Conservation (phyloP, 2,797 vertebrate genomes). For the Pipistrellus kuhlii region DNA sequence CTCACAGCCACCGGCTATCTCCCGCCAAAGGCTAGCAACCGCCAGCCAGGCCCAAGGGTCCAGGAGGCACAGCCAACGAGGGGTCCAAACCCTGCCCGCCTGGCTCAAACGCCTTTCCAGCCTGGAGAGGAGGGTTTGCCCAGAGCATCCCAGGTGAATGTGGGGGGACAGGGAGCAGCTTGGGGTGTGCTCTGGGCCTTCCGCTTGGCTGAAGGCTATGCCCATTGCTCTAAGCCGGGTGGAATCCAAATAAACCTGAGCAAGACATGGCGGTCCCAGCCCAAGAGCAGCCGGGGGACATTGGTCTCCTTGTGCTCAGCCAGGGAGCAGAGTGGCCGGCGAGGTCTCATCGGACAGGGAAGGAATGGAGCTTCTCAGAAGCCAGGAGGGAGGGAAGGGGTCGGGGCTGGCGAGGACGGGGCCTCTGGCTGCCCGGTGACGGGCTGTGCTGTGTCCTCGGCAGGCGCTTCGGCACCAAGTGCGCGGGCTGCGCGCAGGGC, state of each 20-base stretch:
- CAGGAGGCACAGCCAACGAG: not conserved
- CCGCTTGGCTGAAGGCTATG: not conserved
- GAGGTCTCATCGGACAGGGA: not conserved
- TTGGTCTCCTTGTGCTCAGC: not conserved
- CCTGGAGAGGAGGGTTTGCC: not conserved
- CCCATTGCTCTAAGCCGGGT: not conserved
- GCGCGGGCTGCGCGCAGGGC: slow-evolving; percentile 95
- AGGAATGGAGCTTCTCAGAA: not conserved
- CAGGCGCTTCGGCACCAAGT: slow-evolving; percentile 97
- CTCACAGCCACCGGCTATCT: not conserved
- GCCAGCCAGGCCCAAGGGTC: not conserved
- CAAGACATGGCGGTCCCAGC: rapidly evolving
- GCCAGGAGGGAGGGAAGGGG: not conserved
- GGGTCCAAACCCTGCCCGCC: not conserved
- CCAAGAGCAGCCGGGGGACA: not conserved
- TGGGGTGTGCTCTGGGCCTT: not conserved
- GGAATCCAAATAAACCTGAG: not conserved
- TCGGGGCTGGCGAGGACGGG: not conserved
- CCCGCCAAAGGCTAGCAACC: too few relatives aligned
- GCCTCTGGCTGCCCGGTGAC: not conserved
- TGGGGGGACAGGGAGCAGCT: not conserved
- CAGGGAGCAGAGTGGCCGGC: not conserved
- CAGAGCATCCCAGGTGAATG: not conserved
- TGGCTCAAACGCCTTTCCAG: not conserved
- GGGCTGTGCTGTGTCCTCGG: not conserved